Percentiles rank a stretch among this genome's conserved stretches.
These are phyloP conservation scores for Microplitis demolitor DNA, from an alignment of 1,140 invertebrate genomes.

Conservation along the genomic window DNA sequence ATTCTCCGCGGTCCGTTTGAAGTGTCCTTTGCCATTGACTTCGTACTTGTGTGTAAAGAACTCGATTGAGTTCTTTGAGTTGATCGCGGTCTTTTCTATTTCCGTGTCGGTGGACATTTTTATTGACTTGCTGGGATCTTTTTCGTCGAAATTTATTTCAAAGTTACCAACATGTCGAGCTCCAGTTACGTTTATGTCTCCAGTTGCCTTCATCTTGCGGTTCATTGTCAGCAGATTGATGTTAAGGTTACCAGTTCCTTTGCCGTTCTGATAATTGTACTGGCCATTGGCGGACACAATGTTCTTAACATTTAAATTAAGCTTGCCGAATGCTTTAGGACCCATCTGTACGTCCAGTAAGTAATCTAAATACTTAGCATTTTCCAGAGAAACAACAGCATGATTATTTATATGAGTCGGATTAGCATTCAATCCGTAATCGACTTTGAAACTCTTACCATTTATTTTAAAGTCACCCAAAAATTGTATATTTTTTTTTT, in stretches of 20 bases:
- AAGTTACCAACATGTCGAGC: conserved; percentile 65
- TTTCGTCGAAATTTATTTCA: conserved; percentile 70
- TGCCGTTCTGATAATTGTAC: conserved; percentile 48
- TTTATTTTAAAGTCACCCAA: conserved; percentile 59
- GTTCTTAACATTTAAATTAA: conserved; percentile 50
- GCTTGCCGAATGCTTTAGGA: conserved; percentile 46
- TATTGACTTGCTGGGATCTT: conserved; percentile 70
- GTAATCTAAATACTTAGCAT: conserved; percentile 63
- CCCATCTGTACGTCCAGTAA: conserved; percentile 54
- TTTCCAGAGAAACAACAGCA: conserved; percentile 58
- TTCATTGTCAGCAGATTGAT: conserved; percentile 59
- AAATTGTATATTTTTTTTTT: conserved; percentile 64
- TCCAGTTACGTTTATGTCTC: conserved; percentile 65
- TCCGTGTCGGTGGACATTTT: conserved; percentile 67
- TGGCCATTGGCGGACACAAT: conserved; percentile 51
- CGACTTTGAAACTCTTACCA: conserved; percentile 65
- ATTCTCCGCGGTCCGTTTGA: conserved; percentile 42
- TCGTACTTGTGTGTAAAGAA: conserved; percentile 64
- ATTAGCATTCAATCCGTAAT: conserved; percentile 61
- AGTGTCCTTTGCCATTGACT: conserved; percentile 61
- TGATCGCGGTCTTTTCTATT: conserved; percentile 62
- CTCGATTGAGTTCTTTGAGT: conserved; percentile 70
- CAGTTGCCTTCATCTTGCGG: conserved; percentile 66
- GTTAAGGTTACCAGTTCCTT: conserved; percentile 54
- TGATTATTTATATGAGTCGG: conserved; percentile 61